phyloP scores from a whole-genome alignment of 2,888 invertebrate species.

The Torymus tubicola region DNA sequence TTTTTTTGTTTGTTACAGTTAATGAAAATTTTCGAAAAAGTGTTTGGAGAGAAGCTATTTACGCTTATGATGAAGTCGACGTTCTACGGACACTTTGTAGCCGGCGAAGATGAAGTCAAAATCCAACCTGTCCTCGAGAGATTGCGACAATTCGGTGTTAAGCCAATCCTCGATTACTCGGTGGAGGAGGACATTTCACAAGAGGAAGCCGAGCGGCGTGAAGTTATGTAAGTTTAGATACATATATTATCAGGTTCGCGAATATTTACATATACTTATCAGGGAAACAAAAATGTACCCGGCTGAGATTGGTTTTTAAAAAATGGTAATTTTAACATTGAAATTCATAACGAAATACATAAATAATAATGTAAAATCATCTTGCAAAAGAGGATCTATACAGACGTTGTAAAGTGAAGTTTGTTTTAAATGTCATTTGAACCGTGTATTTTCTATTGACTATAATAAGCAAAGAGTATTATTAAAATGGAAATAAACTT shows the following conservation, averaged over 20 bases:
- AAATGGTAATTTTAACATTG: too few species aligned
- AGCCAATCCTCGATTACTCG: conserved; percentile 98
- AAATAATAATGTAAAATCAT: too few species aligned
- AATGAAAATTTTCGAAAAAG: conserved; percentile 86
- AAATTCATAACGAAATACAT: too few species aligned
- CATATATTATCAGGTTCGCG: background rate
- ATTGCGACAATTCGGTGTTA: conserved; percentile 96
- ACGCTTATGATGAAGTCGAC: conserved; percentile 91
- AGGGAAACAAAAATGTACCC: too few species aligned
- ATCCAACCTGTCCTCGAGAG: conserved; percentile 91
- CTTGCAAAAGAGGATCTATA: too few species aligned
- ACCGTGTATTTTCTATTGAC: too few species aligned
- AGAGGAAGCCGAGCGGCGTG: conserved; percentile 95
- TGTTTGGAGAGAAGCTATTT: conserved; percentile 91
- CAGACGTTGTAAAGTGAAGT: too few species aligned
- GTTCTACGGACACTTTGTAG: conserved; percentile 99
- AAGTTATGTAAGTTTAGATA: conserved; percentile 91
- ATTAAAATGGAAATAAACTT: too few species aligned
- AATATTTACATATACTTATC: background rate
- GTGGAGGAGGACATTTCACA: conserved; percentile 97
- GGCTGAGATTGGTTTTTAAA: too few species aligned
- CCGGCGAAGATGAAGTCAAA: conserved; percentile 93
- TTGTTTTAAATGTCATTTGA: too few species aligned
- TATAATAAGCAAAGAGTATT: too few species aligned
- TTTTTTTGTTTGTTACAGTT: conserved; percentile 79